Evolutionary conservation across 1,140 invertebrate species (phyloP), one percentile per base, ranked within the genome.

Genomic region (Bombus turneri): DNA sequence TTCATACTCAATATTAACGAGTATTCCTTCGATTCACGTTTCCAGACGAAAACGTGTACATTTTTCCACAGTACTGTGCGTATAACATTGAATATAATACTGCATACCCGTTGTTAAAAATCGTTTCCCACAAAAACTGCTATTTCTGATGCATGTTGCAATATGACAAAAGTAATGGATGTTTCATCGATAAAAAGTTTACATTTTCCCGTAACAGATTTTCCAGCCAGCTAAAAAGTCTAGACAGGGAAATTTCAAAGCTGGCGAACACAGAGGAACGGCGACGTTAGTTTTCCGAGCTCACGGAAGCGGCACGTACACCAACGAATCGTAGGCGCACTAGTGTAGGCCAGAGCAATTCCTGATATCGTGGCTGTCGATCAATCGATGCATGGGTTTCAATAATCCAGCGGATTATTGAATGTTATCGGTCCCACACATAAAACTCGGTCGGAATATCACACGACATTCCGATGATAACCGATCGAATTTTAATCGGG

Each of bases 401-500:
- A 86, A 88, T 90, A 88, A 91, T 88, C 82, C 83, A 76, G 34
- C 62, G 85, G 73, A 91, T 91, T 88, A 31, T 31, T 31, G 31
- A 31, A 31, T 31, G 88, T 91, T 91, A 91, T 91, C 90, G 81
- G 66, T 39, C 25, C 25, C 84, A 69, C 81, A 84, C 84, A 88
- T 89, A 89, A 89, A 91, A 89, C 86, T 84, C 82, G 39, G 82
- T 64, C 79, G 80, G 66, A 81, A 90, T 86, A 88, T 90, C 89
- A 64, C 83, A 47, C 71, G 79, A 87, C 89, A 66, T 89, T 68
- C 43, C 69, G 75, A 82, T 83, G 91, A 90, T 92, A 92, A 90
- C 87, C 74, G 86, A 86, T 91, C 83, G 83, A 90, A 92, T 88
- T 92, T 91, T 92, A 90, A 91, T 91, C 88, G 85, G 81, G 69